Conservation (phyloP, 1,140 invertebrate species). For the Drosophila burlai region DNA sequence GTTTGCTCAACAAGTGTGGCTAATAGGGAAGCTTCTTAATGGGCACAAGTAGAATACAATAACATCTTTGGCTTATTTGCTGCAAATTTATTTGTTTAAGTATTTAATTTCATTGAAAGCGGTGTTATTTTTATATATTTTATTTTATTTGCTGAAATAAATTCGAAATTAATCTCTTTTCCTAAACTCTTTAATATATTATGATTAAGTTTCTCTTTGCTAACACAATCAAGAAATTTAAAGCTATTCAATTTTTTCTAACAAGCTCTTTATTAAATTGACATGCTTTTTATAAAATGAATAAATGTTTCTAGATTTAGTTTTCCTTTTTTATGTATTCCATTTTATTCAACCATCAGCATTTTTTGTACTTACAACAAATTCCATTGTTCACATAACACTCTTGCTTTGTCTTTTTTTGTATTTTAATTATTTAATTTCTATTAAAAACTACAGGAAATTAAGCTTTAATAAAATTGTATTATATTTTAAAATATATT, state of each 20-base stretch:
- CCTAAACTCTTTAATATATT: not conserved
- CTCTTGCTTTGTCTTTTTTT: no score
- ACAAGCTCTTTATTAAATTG: not conserved
- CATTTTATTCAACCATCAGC: not conserved
- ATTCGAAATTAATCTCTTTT: no score
- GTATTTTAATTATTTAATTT: not conserved
- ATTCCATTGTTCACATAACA: not conserved
- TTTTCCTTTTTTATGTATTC: not conserved
- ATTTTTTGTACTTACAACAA: not conserved
- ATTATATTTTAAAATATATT: no score
- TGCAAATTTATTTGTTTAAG: not conserved
- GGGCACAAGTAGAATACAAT: not conserved
- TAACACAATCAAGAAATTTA: not conserved
- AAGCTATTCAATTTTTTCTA: not conserved
- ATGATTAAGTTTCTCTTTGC: not conserved
- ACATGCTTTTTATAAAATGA: not conserved
- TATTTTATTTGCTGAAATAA: not conserved
- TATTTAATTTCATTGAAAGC: not conserved
- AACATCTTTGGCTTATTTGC: not conserved
- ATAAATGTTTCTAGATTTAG: not conserved
- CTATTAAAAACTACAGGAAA: not conserved
- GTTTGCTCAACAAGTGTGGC: slow-evolving; percentile 17
- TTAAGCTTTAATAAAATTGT: no score
- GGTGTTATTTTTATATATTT: not conserved
- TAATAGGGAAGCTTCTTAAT: not conserved